These are phyloP conservation scores for Copidosoma floridanum DNA, from an alignment of 1,140 invertebrate species.

Conservation along the genomic window DNA sequence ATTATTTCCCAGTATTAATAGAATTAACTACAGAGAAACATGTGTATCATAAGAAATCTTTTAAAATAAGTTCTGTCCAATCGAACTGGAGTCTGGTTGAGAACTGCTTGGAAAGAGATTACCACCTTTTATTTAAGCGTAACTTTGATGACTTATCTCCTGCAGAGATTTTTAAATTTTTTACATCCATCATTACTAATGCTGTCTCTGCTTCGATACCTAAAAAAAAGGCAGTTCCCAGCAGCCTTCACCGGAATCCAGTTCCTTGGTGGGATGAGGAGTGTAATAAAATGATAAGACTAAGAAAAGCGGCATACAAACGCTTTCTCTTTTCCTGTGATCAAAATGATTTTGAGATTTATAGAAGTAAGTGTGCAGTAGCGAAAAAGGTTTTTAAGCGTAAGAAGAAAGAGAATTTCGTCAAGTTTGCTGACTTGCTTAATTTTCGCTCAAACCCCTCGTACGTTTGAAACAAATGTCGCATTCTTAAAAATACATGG, in stretches of 20 bases:
- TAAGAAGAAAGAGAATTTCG: neutral
- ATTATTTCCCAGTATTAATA: neutral
- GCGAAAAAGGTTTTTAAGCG: neutral
- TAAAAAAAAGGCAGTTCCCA: neutral
- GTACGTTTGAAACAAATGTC: neutral
- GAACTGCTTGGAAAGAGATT: neutral
- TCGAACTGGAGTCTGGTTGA: neutral
- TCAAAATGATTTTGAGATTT: neutral
- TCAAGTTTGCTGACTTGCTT: neutral
- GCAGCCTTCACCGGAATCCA: neutral
- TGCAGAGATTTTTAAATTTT: neutral
- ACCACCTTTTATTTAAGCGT: neutral
- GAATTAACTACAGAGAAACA: neutral
- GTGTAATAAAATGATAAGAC: neutral
- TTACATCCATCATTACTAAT: constrained; percentile 3
- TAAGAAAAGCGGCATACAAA: neutral
- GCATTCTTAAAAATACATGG: constrained; percentile 5
- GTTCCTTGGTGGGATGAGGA: constrained; percentile 16
- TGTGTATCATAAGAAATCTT: neutral
- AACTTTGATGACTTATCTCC: neutral
- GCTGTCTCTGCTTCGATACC: constrained; percentile 9
- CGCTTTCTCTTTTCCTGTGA: neutral
- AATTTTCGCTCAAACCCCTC: neutral
- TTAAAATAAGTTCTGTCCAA: neutral
- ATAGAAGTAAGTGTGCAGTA: neutral